Evolutionary conservation across 2,888 invertebrate genomes (phyloP).

Genomic region (Coleophora flavipennella): DNA sequence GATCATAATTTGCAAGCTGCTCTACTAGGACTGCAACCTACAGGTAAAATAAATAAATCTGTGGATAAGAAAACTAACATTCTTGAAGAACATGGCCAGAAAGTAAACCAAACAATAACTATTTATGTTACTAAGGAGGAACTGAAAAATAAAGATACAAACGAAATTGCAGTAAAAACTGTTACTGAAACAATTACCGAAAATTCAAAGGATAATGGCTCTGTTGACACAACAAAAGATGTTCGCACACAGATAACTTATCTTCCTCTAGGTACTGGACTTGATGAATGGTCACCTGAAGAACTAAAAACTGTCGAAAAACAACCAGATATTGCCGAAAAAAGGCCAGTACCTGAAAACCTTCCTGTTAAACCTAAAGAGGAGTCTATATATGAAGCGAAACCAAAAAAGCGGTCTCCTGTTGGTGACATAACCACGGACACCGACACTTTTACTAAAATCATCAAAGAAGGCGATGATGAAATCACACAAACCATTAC

Average conservation of each 20-base stretch:
- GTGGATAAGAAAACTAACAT: conserved; percentile 66
- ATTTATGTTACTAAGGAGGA: conserved; percentile 62
- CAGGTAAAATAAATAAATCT: conserved; percentile 57
- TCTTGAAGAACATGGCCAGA: conserved; percentile 56
- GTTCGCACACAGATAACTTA: conserved; percentile 63
- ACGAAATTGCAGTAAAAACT: conserved; percentile 60
- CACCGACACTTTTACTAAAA: conserved; percentile 59
- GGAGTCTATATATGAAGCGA: conserved; percentile 27
- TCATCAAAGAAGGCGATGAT: conserved; percentile 54
- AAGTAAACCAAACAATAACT: conserved; percentile 54
- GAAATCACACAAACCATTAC: conserved; percentile 63
- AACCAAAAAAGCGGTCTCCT: conserved; percentile 53
- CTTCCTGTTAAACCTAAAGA: conserved; percentile 27
- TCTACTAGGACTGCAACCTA: conserved; percentile 47
- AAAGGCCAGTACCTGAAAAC: conserved; percentile 29
- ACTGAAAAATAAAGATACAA: conserved; percentile 42
- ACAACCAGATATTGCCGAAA: conserved; percentile 32
- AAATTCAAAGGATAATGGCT: conserved; percentile 50
- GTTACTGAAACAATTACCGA: conserved; percentile 62
- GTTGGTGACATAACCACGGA: conserved; percentile 62
- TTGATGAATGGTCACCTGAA: conserved; percentile 64
- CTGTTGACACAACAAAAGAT: conserved; percentile 63
- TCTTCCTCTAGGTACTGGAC: conserved; percentile 52
- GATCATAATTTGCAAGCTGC: conserved; percentile 60
- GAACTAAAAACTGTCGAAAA: conserved; percentile 53